Evolutionary conservation across 2,113 vertebrate genomes (phyloP).

Genomic region (Rynchops niger): DNA sequence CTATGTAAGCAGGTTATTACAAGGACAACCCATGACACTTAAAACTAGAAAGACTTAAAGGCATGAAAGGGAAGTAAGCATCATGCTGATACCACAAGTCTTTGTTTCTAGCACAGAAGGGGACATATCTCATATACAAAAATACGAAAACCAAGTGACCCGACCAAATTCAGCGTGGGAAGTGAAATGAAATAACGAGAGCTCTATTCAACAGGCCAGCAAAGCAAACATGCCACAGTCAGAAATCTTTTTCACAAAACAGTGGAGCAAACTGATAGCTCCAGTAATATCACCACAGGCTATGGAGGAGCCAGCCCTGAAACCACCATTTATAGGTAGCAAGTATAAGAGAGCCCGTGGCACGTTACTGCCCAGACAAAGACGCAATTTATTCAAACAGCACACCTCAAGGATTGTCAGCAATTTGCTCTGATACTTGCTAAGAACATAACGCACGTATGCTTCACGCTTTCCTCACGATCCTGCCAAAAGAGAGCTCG

Average conservation of each 20-base stretch:
- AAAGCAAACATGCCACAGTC: neutral
- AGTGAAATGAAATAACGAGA: rapidly evolving
- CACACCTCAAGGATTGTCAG: rapidly evolving
- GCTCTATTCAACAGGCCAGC: neutral
- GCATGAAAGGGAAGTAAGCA: neutral
- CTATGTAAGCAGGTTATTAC: rapidly evolving
- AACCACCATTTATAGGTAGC: rapidly evolving
- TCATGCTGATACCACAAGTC: too few relatives aligned
- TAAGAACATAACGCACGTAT: rapidly evolving
- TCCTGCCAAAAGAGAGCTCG: rapidly evolving
- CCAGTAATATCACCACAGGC: rapidly evolving
- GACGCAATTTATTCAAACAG: rapidly evolving
- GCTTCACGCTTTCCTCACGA: neutral
- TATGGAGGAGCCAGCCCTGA: rapidly evolving
- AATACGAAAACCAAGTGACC: rapidly evolving
- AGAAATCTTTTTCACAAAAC: too few relatives aligned
- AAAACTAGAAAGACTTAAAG: neutral
- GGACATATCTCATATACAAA: rapidly evolving
- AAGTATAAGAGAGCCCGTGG: neutral
- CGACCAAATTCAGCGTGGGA: rapidly evolving
- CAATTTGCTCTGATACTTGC: rapidly evolving
- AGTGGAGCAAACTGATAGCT: rapidly evolving
- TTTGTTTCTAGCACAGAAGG: neutral
- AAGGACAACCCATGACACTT: neutral
- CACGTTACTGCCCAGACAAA: neutral